Conservation (phyloP, 2,113 vertebrate species). For the Ciconia stormi region DNA sequence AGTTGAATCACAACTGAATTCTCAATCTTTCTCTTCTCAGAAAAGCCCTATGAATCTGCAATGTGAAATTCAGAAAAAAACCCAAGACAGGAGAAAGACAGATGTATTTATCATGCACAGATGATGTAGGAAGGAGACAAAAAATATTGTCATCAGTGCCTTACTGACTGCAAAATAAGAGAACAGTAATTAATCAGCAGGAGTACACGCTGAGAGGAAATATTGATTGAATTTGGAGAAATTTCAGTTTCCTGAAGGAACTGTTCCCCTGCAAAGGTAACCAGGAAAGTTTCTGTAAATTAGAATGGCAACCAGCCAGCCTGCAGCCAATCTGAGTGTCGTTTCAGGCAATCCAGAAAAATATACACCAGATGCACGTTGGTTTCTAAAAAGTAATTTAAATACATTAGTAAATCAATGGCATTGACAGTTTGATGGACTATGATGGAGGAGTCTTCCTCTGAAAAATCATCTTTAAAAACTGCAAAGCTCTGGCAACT, state of each 20-base stretch:
- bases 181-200: conserved; percentile 59
- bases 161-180: conserved; percentile 50
- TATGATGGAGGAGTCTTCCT: conserved; percentile 22
- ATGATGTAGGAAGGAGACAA: conserved; percentile 55
- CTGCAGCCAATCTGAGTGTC: conserved; percentile 37
- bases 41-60: conserved; percentile 4
- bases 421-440: conserved; percentile 49
- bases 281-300: conserved; percentile 61
- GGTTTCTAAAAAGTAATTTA: conserved; percentile 23
- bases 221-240: conserved; percentile 59
- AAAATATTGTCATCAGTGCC: conserved; percentile 40
- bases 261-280: conserved; percentile 61
- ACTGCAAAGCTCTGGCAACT: neutral
- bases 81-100: neutral
- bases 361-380: conserved; percentile 31
- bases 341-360: conserved; percentile 30
- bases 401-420: conserved; percentile 53
- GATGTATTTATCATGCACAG: conserved; percentile 69
- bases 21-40: neutral
- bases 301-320: conserved; percentile 49
- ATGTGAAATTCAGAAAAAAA: neutral
- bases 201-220: conserved; percentile 46
- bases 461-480: conserved; percentile 31
- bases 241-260: conserved; percentile 46
- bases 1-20: neutral